Percentiles rank a stretch among this genome's conserved stretches.
These are phyloP conservation scores for Physocephala rufipes DNA, from an alignment of 2,888 invertebrate species.

Conservation along the genomic window DNA sequence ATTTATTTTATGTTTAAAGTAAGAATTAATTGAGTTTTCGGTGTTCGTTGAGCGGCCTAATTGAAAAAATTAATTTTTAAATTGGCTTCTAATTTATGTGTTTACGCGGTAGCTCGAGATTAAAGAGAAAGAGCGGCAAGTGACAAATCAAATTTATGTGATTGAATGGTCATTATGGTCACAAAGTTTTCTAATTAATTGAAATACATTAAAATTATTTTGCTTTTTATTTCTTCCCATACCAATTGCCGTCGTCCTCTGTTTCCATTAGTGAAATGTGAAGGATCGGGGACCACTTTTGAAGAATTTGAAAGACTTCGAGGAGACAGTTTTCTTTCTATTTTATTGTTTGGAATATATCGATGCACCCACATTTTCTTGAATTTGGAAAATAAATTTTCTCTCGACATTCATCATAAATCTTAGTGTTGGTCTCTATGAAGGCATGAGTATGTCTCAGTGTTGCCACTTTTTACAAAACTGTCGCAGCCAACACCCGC, in stretches of 20 bases:
- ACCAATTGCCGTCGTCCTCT: no score
- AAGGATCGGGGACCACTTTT: not conserved
- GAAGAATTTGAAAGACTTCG: slow-evolving; percentile 27
- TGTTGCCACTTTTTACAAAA: not conserved
- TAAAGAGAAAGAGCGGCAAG: no score
- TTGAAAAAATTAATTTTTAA: slow-evolving; percentile 19
- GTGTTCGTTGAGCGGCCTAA: not conserved
- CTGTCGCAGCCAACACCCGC: slow-evolving; percentile 13
- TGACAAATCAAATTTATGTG: no score
- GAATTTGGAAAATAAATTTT: slow-evolving; percentile 23
- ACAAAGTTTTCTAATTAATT: no score
- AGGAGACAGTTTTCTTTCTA: not conserved
- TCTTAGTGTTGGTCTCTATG: not conserved
- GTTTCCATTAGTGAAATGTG: no score
- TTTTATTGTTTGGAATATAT: not conserved
- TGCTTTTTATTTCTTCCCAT: no score
- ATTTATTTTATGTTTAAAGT: slow-evolving; percentile 24
- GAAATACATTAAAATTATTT: no score
- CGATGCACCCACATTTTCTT: no score
- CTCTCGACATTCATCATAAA: not conserved
- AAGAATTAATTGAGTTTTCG: slow-evolving; percentile 30
- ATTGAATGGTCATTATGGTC: no score
- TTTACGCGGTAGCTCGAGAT: slow-evolving; percentile 7
- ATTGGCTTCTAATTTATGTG: slow-evolving; percentile 27
- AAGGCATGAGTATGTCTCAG: not conserved